Conservation (phyloP, 2,797 vertebrate genomes). For the Hozukius guyotensis region DNA sequence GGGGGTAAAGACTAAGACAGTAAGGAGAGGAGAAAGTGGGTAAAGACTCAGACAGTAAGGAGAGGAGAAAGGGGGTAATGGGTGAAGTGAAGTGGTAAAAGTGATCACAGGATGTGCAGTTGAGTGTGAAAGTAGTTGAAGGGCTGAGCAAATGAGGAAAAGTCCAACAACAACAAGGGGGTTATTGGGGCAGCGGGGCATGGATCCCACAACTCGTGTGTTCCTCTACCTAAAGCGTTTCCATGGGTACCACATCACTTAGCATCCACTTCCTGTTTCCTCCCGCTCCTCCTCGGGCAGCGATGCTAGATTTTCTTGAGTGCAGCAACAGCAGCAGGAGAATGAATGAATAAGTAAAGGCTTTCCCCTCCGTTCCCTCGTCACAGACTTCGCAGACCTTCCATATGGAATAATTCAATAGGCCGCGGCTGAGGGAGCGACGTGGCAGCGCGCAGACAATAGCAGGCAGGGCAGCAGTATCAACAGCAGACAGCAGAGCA, state of each 20-base stretch:
- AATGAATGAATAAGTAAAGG: slow-evolving; percentile 73
- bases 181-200: slow-evolving; percentile 24
- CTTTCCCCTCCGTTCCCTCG: slow-evolving; percentile 46
- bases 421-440: slow-evolving; percentile 11
- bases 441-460: slow-evolving; percentile 13
- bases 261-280: slow-evolving; percentile 72
- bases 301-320: slow-evolving; percentile 41
- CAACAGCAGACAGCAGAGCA: slow-evolving; percentile 19
- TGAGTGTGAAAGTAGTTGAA: slow-evolving; percentile 31
- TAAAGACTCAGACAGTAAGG: too few species aligned
- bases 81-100: slow-evolving; percentile 39
- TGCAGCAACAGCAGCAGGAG: slow-evolving; percentile 40
- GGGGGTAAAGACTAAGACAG: too few species aligned
- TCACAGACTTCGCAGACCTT: slow-evolving; percentile 45
- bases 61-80: neutral
- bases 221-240: slow-evolving; percentile 35
- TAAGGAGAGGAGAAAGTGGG: too few species aligned
- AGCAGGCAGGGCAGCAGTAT: neutral
- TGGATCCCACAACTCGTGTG: neutral
- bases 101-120: slow-evolving; percentile 47
- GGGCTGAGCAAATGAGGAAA: slow-evolving; percentile 16
- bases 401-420: slow-evolving; percentile 65
- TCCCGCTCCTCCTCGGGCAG: slow-evolving; percentile 35
- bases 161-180: slow-evolving; percentile 7
- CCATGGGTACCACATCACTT: slow-evolving; percentile 63